phyloP scores from a whole-genome alignment of 2,797 vertebrate genomes.

The Clarias laeviceps region DNA sequence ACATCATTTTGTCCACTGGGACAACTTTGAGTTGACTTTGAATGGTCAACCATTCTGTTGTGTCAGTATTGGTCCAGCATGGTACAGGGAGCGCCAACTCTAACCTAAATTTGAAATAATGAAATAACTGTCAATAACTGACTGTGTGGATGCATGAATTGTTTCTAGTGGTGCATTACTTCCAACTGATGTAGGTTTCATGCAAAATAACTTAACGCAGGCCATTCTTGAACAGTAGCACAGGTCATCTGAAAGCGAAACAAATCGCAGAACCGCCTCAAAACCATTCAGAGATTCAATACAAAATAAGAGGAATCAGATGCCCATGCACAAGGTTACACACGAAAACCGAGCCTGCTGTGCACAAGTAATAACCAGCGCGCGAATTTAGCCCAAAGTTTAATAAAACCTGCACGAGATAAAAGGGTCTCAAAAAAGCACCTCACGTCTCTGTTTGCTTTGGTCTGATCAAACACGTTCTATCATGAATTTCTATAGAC shows the following conservation, averaged over 20 bases:
- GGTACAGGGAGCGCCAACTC: background rate
- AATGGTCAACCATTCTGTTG: background rate
- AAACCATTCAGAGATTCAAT: slow-evolving; percentile 65
- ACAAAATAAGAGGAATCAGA: slow-evolving; percentile 64
- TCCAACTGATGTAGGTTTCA: background rate
- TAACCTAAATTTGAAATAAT: background rate
- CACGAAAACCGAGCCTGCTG: slow-evolving; percentile 39
- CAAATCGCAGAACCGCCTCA: slow-evolving; percentile 77
- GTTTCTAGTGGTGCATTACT: background rate
- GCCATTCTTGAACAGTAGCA: slow-evolving; percentile 30
- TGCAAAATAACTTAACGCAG: slow-evolving; percentile 31
- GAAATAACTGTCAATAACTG: background rate
- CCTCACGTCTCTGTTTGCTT: slow-evolving; percentile 69
- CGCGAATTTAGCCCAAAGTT: background rate
- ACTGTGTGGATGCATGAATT: background rate
- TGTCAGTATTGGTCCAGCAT: background rate
- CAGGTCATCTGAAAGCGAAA: slow-evolving; percentile 66
- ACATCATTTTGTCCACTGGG: background rate
- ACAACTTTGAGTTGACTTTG: background rate
- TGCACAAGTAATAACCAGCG: background rate
- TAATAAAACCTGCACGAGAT: slow-evolving; percentile 4
- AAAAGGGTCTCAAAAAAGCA: slow-evolving; percentile 50
- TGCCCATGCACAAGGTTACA: slow-evolving; percentile 49
- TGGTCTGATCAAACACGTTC: slow-evolving; percentile 77
- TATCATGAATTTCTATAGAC: slow-evolving; percentile 84